Evolutionary conservation across 2,888 invertebrate genomes (phyloP), one percentile per base, ranked within the genome.

Genomic region (Notodonta ziczac): DNA sequence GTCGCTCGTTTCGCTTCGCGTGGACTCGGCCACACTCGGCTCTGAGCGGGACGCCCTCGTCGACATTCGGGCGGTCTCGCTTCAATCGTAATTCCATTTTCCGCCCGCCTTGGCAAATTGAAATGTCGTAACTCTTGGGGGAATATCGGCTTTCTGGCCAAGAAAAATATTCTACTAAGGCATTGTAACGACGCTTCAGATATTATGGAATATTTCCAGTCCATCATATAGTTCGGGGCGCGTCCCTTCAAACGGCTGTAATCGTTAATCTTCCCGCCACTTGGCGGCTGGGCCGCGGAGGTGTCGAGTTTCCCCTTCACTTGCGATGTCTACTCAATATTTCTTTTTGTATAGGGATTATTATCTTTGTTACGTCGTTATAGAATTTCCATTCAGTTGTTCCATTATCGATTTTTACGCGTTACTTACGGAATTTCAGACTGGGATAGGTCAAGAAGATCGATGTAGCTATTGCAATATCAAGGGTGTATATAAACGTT

Each of bases 61-160:
- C 85, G 83, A 85, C 84, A 72, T 81, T 89, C 86, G 81, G 85
- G 82, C 78, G 81, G 83, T 88, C 90, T 90, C 92, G 90, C 92
- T 93, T 85, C 91, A 94, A 94, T 93, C 93, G 93, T 93, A 93
- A 94, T 94, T 93, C 93, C 93, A 93, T 94, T 94, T 94, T 94
- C 94, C 93, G 93, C 93, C 92, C 93, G 94, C 94, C 93, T 93
- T 94, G 91, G 94, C 94, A 94, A 94, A 94, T 94, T 94, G 94
- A 94, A 94, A 94, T 93, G 94, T 93, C 93, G 94, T 94, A 93
- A 93, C 92, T 94, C 94, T 93, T 93, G 85, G 90, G 94, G 94
- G 94, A 93, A 94, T 94, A 92, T 93, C 93, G 93, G 91, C 92
- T 93, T 93, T 93, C 91, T 90, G 89, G 88, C 87, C 88, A 90